Evolutionary conservation across 2,888 invertebrate species (phyloP).

Genomic region (Clusia tigrina): DNA sequence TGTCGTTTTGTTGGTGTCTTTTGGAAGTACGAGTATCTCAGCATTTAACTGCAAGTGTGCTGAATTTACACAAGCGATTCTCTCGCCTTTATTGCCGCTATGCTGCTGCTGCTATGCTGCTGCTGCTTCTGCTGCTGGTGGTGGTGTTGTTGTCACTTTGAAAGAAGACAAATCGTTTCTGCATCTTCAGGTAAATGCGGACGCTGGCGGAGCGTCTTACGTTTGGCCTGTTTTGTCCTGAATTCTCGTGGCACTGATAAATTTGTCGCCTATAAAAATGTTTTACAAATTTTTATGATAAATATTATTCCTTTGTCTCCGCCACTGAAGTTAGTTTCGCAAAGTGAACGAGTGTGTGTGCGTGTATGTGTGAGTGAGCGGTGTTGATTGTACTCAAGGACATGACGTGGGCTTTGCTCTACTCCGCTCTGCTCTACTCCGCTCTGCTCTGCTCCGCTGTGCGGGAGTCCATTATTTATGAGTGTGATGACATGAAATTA

Average conservation of each 20-base stretch:
- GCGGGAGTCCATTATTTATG: slow-evolving; percentile 55
- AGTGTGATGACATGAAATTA: slow-evolving; percentile 58
- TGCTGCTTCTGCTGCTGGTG: slow-evolving; percentile 32
- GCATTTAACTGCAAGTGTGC: too few relatives aligned
- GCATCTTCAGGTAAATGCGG: slow-evolving; percentile 28
- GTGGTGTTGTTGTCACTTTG: slow-evolving; percentile 46
- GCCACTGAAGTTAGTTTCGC: slow-evolving; percentile 5
- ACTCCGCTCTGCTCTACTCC: not conserved
- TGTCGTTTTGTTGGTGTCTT: too few relatives aligned
- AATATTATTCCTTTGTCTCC: slow-evolving; percentile 29
- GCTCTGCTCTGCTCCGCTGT: slow-evolving; percentile 1
- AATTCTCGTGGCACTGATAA: slow-evolving; percentile 52
- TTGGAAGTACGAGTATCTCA: too few relatives aligned
- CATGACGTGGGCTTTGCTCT: not conserved
- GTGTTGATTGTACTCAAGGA: slow-evolving; percentile 14
- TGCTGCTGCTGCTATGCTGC: slow-evolving; percentile 15
- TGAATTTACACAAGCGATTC: too few relatives aligned
- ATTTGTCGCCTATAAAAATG: slow-evolving; percentile 49
- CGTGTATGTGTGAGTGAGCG: too few relatives aligned
- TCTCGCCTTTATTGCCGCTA: too few relatives aligned
- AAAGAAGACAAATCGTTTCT: slow-evolving; percentile 54
- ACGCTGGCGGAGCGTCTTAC: not conserved
- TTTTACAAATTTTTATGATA: slow-evolving; percentile 37
- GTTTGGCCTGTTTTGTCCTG: not conserved
- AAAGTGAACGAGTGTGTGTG: slow-evolving; percentile 8